phyloP scores from a whole-genome alignment of 2,888 invertebrate genomes.

The Epirrita christyi region DNA sequence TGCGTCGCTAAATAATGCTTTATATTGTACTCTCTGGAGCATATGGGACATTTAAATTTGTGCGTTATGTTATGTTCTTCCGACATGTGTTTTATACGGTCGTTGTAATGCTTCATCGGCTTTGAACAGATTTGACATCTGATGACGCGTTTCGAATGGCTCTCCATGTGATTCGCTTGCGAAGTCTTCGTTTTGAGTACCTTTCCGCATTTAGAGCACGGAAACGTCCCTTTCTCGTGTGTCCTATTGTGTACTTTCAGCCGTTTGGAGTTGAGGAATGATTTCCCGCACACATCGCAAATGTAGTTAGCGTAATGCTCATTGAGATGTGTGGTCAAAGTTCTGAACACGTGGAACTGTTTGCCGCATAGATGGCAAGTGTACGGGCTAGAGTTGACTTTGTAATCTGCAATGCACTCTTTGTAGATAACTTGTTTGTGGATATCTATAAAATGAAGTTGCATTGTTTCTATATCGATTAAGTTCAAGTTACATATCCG shows the following conservation, averaged over 20 bases:
- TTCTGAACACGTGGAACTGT: constrained; percentile 71
- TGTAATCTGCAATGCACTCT: constrained; percentile 74
- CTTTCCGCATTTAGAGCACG: constrained; percentile 66
- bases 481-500: constrained; percentile 57
- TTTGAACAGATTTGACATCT: constrained; percentile 72
- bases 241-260: constrained; percentile 78
- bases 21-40: constrained; percentile 65
- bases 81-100: constrained; percentile 72
- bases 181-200: constrained; percentile 67
- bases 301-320: constrained; percentile 79
- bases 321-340: constrained; percentile 74
- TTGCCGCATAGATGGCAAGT: constrained; percentile 64
- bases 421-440: constrained; percentile 66
- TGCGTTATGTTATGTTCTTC: constrained; percentile 70
- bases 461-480: constrained; percentile 59
- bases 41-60: constrained; percentile 67
- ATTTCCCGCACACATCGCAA: constrained; percentile 79
- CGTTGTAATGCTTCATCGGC: constrained; percentile 76
- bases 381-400: constrained; percentile 65
- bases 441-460: constrained; percentile 56
- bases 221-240: constrained; percentile 72
- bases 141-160: constrained; percentile 65
- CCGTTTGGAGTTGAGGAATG: constrained; percentile 76
- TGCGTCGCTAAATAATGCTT: constrained; percentile 76
- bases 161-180: constrained; percentile 69